Conservation (phyloP, 2,113 vertebrate species). For the Acanthisitta chloris region DNA sequence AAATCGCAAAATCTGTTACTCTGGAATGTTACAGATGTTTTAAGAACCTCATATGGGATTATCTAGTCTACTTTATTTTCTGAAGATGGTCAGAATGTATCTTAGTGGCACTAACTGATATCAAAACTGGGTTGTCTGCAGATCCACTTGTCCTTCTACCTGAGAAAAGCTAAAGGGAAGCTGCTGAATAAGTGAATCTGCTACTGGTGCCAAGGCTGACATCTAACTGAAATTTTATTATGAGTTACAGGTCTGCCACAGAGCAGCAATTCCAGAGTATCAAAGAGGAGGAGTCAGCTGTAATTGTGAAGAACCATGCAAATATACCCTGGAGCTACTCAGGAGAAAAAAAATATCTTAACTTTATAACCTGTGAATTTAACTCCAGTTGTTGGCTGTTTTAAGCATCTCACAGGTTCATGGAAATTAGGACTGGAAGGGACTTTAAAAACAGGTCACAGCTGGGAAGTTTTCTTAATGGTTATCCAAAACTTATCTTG, state of each 20-base stretch:
- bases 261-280: background rate
- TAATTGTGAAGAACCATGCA: background rate
- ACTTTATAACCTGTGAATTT: background rate
- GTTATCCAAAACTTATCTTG: background rate
- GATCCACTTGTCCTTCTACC: background rate
- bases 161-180: background rate
- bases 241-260: background rate
- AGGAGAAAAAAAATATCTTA: background rate
- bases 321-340: background rate
- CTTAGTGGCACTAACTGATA: background rate
- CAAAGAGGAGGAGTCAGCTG: background rate
- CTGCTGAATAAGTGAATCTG: background rate
- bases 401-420: background rate
- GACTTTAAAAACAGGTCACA: background rate
- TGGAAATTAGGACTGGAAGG: background rate
- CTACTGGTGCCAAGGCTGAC: background rate
- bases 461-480: background rate
- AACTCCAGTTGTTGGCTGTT: rapidly evolving
- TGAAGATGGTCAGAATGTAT: background rate
- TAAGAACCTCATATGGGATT: constrained; percentile 1
- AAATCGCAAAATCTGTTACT: constrained; percentile 25
- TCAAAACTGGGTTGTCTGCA: background rate
- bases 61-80: background rate
- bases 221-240: background rate
- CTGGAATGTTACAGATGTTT: constrained; percentile 2